Base-by-base conservation (phyloP, 2,888 invertebrate genomes). In the Cosmopolites sordidus region DNA sequence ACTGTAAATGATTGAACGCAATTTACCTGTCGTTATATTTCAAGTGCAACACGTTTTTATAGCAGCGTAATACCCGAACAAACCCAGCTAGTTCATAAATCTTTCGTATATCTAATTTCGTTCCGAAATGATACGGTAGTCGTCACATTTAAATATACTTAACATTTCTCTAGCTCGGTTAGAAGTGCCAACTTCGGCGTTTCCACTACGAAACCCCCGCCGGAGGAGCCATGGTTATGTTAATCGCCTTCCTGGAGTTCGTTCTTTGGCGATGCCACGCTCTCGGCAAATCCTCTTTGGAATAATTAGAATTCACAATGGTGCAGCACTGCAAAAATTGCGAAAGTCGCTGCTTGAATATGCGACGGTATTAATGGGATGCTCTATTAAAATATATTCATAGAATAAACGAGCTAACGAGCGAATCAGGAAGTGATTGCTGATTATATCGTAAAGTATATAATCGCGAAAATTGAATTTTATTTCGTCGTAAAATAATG, bases 321-420 rank as follows among this genome's bases (percentile, higher is more conserved):
- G 50, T 59, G 56, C 56, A 51, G 47, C 51, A 51, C 43, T 48
- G 54, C 52, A 55, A 51, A 52, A 54, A 55, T 58, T 56, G 56
- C 52, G 52, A 54, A 59, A 57, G 56, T 56, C 48, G 43, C 51
- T 48, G 56, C 58, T 63, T 60, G 58, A 58, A 61, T 61, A 55
- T 58, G 56, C 58, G 41, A 30, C 38, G 39, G 38, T 18, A 50
- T 18, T 17, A 22, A 18, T 33, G 43, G 27, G 39, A 43, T 16
- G 14, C 16, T 39, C 38, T 27, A 29, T 42, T 48, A 18, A 41
- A 48, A 22, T 22, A 22, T 22, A 22, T 22, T 8, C 3, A 8
- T 3, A 8, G 4, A 5, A 22, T 22, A 22, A 22, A 8, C 3
- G 22, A 8, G 22, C 22, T 22, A 22, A 22, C 8, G 22, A 22